Conservation (phyloP, 2,113 vertebrate genomes). For the Proteles cristata region DNA sequence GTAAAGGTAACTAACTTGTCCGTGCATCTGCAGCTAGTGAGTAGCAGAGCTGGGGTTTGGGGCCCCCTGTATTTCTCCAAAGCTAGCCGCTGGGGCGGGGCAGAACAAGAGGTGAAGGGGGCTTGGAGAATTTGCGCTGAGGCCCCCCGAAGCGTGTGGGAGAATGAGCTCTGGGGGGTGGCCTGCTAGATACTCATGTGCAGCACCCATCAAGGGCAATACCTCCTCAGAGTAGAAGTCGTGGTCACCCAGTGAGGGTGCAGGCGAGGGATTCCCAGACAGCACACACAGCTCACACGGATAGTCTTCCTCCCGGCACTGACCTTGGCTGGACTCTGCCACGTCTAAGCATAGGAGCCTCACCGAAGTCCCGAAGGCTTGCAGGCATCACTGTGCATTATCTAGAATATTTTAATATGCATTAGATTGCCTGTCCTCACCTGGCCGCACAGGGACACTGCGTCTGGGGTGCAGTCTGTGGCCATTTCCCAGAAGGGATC, state of each 20-base stretch:
- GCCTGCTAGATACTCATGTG: background rate
- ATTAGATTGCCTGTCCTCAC: background rate
- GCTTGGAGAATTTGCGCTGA: background rate
- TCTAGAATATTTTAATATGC: too few species aligned
- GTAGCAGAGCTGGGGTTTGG: background rate
- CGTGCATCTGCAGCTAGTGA: background rate
- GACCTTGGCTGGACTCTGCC: background rate
- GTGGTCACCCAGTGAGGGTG: accelerated
- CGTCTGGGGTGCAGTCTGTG: background rate
- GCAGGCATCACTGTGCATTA: background rate
- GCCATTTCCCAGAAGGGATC: background rate
- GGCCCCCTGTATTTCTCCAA: background rate
- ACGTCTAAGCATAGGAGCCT: background rate
- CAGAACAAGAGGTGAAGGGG: background rate
- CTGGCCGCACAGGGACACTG: background rate
- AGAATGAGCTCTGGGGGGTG: background rate
- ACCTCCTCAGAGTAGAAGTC: too few species aligned
- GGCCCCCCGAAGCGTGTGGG: background rate
- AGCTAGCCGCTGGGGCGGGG: background rate
- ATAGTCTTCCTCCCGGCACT: background rate
- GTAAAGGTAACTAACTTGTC: background rate
- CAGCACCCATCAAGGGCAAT: background rate
- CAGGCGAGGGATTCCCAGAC: too few species aligned
- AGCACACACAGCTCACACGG: background rate
- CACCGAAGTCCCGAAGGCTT: background rate